These are phyloP conservation scores for Candoia aspera DNA, from an alignment of 2,113 vertebrate genomes.

Conservation along the genomic window DNA sequence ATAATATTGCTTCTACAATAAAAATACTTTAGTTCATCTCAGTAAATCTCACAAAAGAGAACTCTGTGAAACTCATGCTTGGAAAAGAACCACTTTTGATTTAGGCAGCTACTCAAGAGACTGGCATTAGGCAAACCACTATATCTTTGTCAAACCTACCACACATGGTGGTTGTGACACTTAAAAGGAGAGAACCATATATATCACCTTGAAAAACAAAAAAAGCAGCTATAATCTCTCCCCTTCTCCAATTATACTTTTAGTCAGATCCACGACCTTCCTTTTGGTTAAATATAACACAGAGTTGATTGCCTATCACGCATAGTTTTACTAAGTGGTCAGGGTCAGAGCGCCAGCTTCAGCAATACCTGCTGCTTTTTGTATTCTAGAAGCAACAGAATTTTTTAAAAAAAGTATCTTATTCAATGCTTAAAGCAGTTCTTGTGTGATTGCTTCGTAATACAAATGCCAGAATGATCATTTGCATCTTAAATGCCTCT, in stretches of 20 bases:
- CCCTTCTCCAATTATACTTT: not conserved
- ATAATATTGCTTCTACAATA: not conserved
- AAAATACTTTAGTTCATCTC: not conserved
- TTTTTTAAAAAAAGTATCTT: not conserved
- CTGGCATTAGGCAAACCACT: not conserved
- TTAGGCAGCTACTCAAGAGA: not conserved
- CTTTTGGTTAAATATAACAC: not conserved
- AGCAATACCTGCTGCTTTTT: not conserved
- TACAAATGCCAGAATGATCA: slow-evolving; percentile 4
- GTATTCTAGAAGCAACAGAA: not conserved
- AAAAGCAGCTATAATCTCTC: not conserved
- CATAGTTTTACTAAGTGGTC: not conserved
- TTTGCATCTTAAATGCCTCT: slow-evolving; percentile 8
- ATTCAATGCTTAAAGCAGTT: not conserved
- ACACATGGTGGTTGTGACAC: no score
- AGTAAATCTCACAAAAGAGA: not conserved
- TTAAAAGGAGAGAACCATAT: not conserved
- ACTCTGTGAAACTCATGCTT: not conserved
- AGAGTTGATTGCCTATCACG: not conserved
- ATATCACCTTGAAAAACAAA: not conserved
- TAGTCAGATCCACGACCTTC: not conserved
- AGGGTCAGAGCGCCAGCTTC: not conserved
- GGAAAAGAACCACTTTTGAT: not conserved
- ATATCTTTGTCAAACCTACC: not conserved
- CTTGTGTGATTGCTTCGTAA: not conserved